phyloP scores from a whole-genome alignment of 1,140 invertebrate species.

The Propsilocerus akamusi region DNA sequence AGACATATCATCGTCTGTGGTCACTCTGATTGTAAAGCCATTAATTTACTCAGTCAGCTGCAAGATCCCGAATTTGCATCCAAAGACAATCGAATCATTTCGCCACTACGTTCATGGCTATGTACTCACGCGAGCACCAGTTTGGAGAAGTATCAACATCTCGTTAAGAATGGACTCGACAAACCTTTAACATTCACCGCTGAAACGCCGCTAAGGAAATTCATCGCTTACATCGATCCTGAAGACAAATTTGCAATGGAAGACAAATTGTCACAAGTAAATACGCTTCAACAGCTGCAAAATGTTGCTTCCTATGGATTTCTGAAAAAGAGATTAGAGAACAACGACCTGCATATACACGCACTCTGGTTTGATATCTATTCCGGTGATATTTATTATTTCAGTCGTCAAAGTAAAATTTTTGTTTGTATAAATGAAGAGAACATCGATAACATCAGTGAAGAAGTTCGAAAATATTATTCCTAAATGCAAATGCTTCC shows the following conservation, averaged over 20 bases:
- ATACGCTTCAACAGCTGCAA: slow-evolving; percentile 83
- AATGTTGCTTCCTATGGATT: slow-evolving; percentile 91
- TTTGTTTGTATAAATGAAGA: slow-evolving; percentile 68
- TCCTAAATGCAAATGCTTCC: slow-evolving; percentile 28
- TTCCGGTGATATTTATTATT: slow-evolving; percentile 88
- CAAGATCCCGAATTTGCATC: slow-evolving; percentile 56
- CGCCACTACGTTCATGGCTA: slow-evolving; percentile 80
- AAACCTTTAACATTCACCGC: slow-evolving; percentile 68
- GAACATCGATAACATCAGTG: slow-evolving; percentile 48
- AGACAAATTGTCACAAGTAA: slow-evolving; percentile 90
- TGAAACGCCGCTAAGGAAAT: slow-evolving; percentile 67
- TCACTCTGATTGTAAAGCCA: slow-evolving; percentile 95
- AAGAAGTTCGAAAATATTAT: slow-evolving; percentile 65
- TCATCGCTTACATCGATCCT: slow-evolving; percentile 86
- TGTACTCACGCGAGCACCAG: slow-evolving; percentile 68
- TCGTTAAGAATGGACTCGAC: slow-evolving; percentile 43
- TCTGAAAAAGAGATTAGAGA: slow-evolving; percentile 61
- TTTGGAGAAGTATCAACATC: slow-evolving; percentile 62
- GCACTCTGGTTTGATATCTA: slow-evolving; percentile 96
- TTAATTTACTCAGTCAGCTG: slow-evolving; percentile 78
- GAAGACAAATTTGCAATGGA: slow-evolving; percentile 74
- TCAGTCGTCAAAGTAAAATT: slow-evolving; percentile 62
- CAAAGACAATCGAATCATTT: slow-evolving; percentile 58
- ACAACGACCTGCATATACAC: slow-evolving; percentile 72
- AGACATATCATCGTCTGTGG: slow-evolving; percentile 89